Percentiles rank a stretch among this genome's conserved stretches.
These are phyloP conservation scores for Sebastolobus alascanus DNA, from an alignment of 2,797 vertebrate species.

Conservation along the genomic window DNA sequence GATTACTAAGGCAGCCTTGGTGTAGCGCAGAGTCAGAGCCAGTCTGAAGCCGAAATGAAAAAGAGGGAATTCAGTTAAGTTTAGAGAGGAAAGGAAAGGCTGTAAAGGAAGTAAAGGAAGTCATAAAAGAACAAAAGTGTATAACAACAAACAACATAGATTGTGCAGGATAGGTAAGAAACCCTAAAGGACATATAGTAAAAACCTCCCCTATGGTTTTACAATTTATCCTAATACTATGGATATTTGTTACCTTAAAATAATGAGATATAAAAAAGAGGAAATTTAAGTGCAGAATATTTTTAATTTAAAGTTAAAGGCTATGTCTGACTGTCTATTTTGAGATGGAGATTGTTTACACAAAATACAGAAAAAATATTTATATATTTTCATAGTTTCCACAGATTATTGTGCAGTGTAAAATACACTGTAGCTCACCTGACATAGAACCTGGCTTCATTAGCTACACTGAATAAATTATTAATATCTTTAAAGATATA, in stretches of 20 bases:
- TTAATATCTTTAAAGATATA: background rate
- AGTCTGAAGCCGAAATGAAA: conserved; percentile 58
- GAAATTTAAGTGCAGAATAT: background rate
- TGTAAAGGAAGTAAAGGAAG: no score
- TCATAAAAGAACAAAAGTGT: no score
- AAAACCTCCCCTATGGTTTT: no score
- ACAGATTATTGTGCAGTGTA: background rate
- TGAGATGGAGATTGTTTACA: background rate
- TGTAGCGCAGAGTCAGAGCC: conserved; percentile 72
- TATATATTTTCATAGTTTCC: background rate
- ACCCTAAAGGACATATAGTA: no score
- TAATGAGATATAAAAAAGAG: background rate
- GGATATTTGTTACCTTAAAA: no score
- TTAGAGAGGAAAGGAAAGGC: no score
- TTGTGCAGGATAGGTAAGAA: no score
- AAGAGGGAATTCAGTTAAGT: background rate
- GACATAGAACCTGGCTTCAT: background rate
- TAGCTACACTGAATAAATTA: background rate
- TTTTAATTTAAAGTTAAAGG: background rate
- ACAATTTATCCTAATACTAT: no score
- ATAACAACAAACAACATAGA: no score
- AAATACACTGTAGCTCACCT: background rate
- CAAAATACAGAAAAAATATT: background rate
- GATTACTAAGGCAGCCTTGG: conserved; percentile 81
- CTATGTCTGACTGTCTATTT: background rate